Evolutionary conservation across 2,888 invertebrate species (phyloP), one percentile per base, ranked within the genome.

Genomic region (Ornithoptera priamus): DNA sequence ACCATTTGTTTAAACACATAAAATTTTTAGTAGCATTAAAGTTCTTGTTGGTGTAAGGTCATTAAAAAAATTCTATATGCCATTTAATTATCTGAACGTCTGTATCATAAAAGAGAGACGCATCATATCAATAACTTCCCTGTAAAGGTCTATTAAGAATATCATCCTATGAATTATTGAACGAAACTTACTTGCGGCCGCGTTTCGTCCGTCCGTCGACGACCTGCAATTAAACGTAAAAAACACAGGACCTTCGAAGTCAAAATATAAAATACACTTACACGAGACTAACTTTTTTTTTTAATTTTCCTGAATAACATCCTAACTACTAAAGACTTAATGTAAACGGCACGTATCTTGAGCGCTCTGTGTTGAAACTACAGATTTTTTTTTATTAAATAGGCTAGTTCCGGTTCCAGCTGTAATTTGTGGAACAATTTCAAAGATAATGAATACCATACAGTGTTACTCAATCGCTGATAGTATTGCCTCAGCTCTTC

Each of bases 111-210:
- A 7, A 20, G 20, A 6, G 22, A 20, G 53, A 58, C 53, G 63
- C 56, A 61, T 66, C 66, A 70, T 68, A 63, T 67, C 53, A 61
- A 64, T 68, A 58, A 30, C 62, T 63, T 68, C 64, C 70, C 61
- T 70, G 70, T 59, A 66, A 61, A 60, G 64, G 56, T 70, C 66
- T 70, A 63, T 63, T 65, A 70, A 63, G 60, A 65, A 72, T 24
- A 72, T 65, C 63, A 39, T 67, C 67, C 72, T 75, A 75, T 60
- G 58, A 72, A 75, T 69, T 72, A 75, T 69, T 71, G 72, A 72
- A 77, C 76, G 72, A 62, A 72, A 78, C 77, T 78, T 76, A 76
- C 78, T 72, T 76, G 76, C 71, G 72, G 68, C 73, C 68, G 71
- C 74, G 72, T 65, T 68, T 63, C 59, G 66, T 72, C 75, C 73